Base-by-base conservation (phyloP, 1,140 invertebrate species). In the Cryptotermes secundus region DNA sequence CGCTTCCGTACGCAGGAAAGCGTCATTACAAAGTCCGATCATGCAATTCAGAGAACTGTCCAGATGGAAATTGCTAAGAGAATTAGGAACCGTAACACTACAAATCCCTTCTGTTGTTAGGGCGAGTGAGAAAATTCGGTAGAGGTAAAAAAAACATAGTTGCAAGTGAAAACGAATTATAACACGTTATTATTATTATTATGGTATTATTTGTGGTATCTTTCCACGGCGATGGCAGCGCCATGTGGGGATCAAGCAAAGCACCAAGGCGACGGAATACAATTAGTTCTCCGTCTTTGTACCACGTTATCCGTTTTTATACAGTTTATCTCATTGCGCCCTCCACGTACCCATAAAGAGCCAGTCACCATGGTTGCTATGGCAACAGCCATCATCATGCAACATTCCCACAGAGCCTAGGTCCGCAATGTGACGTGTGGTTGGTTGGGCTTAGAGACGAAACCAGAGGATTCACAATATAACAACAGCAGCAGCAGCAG, bases 331-430 rank as follows among this genome's bases (percentile, higher is more conserved):
- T 72, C 59, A 26, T 26, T 72, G 26, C 45, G 19, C 45, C 14
- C 59, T 72, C 59, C 14, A 31, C 59, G 10, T 72, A 72, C 59
- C 26, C 59, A 72, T 26, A 72, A 72, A 72, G 26, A 72, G 59
- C 59, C 26, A 72, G 59, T 72, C 59, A 72, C 59, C n/a, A 72
- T 72, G n/a, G 59, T 72, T 72, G 10, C 59, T 31, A 72, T 72
- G 59, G 59, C 14, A 72, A 72, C 59, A 72, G 59, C n/a, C 59
- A 72, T 72, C 59, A 72, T 72, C 59, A 72, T 31, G 59, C 4
- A 72, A 14, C 59, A 72, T 72, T 72, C 59, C 59, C 59, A 72
- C 59, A 72, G 59, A 72, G 59, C 59, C 59, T 72, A 72, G 59
- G 6, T 4, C 7, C 1, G 59, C 59, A 72, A 72, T 72, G 59